Percentiles rank a stretch among this genome's conserved stretches.
Evolutionary conservation across 2,113 vertebrate genomes (phyloP).

Genomic region (Psephotus haematonotus): DNA sequence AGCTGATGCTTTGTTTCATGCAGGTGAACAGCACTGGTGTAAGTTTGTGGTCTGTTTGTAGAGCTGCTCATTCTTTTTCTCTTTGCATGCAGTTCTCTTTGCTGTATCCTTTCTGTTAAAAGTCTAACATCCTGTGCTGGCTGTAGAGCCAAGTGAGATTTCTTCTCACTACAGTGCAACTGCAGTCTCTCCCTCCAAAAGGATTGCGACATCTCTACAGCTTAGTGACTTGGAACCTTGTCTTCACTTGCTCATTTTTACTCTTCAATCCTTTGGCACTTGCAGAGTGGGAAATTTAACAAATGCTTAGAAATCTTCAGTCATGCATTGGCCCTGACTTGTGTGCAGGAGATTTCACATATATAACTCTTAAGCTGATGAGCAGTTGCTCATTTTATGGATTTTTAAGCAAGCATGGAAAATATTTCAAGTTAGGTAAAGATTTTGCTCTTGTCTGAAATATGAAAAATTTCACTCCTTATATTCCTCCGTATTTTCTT

Average conservation of each 20-base stretch:
- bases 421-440: constrained; percentile 34
- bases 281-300: not conserved
- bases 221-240: constrained; percentile 33
- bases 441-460: constrained; percentile 11
- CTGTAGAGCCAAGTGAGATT: not conserved
- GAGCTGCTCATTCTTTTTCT: not conserved
- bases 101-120: not conserved
- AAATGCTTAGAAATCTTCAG: constrained; percentile 26
- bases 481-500: not conserved
- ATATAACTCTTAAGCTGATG: not conserved
- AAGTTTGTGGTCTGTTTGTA: not conserved
- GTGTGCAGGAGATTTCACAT: not conserved
- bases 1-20: not conserved
- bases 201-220: not conserved
- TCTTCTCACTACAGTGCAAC: not conserved
- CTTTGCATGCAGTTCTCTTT: not conserved
- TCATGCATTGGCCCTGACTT: not conserved
- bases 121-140: not conserved
- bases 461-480: not conserved
- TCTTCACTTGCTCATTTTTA: not conserved
- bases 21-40: not conserved
- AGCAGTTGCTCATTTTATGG: constrained; percentile 26
- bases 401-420: constrained; percentile 40
- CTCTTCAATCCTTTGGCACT: not conserved
- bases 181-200: not conserved